A percentile compares a stretch with the other conserved stretches of the same genome.
phyloP scores from a whole-genome alignment of 2,888 invertebrate species.

The Heteromyza rotundicornis region DNA sequence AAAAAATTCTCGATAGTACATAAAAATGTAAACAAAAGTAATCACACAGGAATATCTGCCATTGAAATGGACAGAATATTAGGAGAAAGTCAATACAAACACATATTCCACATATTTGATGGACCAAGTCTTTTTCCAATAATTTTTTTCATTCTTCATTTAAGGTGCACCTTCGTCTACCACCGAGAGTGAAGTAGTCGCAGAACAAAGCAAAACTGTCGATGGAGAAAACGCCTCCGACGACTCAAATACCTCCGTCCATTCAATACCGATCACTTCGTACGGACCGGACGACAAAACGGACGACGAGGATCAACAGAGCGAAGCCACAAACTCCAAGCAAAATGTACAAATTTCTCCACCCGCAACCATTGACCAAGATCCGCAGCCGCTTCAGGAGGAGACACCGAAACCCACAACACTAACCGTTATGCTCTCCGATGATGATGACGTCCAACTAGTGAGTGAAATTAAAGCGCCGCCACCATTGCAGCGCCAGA shows the following conservation, averaged over 20 bases:
- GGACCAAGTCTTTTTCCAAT: too few species aligned
- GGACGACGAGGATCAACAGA: conserved; percentile 39
- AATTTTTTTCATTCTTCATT: too few species aligned
- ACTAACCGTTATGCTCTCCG: conserved; percentile 24
- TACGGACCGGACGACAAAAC: conserved; percentile 56
- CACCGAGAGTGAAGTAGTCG: neutral
- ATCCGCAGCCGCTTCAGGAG: neutral
- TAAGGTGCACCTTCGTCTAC: too few species aligned
- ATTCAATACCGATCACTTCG: conserved; percentile 61
- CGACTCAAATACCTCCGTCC: conserved; percentile 56
- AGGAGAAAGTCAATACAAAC: too few species aligned
- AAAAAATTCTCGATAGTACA: too few species aligned
- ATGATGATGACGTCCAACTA: conserved; percentile 38
- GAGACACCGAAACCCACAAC: neutral
- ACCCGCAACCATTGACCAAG: neutral
- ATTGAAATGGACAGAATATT: conserved; percentile 23
- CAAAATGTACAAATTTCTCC: conserved; percentile 9
- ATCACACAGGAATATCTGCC: too few species aligned
- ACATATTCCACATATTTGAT: too few species aligned
- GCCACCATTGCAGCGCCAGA: neutral
- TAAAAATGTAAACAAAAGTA: too few species aligned
- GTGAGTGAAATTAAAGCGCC: conserved; percentile 29
- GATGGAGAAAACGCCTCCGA: conserved; percentile 30
- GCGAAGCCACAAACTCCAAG: neutral
- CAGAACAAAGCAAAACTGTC: neutral